Evolutionary conservation across 2,888 invertebrate species (phyloP).

Genomic region (Sturmia bella): DNA sequence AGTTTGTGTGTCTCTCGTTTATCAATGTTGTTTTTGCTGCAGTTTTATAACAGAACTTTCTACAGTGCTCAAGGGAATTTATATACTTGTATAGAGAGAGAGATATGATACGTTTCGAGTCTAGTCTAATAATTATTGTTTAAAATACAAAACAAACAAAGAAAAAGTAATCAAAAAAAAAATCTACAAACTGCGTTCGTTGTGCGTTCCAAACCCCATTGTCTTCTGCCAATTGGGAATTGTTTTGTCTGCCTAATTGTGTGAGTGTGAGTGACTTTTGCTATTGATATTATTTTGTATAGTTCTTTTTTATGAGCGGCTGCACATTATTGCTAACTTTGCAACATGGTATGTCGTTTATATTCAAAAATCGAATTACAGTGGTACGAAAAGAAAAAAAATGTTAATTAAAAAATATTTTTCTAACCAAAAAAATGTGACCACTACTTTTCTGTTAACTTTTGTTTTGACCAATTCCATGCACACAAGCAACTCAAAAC

Average conservation of each 20-base stretch:
- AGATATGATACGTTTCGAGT: conserved; percentile 58
- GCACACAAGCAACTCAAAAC: too few relatives aligned
- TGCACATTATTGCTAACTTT: conserved; percentile 61
- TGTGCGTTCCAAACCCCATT: conserved; percentile 46
- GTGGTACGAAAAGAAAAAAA: conserved; percentile 6
- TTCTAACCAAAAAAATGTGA: too few relatives aligned
- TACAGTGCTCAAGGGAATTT: conserved; percentile 59
- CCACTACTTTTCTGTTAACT: too few relatives aligned
- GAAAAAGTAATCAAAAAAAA: not conserved
- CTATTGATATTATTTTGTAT: conserved; percentile 42
- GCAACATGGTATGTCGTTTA: conserved; percentile 67
- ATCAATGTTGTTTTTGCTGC: conserved; percentile 3
- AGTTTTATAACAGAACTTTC: conserved; percentile 8
- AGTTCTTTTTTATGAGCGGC: conserved; percentile 38
- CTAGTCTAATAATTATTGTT: conserved; percentile 64
- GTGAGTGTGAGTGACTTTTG: conserved; percentile 22
- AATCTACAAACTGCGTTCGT: conserved; percentile 39
- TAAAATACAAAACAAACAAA: conserved; percentile 35
- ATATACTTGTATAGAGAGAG: conserved; percentile 42
- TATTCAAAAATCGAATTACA: conserved; percentile 10
- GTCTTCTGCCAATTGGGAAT: conserved; percentile 67
- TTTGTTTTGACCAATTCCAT: too few relatives aligned
- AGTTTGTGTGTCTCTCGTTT: conserved; percentile 35
- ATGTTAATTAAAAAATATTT: not conserved
- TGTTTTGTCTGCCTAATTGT: conserved; percentile 38